Evolutionary conservation across 2,797 vertebrate species (phyloP), one percentile per base, ranked within the genome.

Genomic region (Phyllotis vaccarum): DNA sequence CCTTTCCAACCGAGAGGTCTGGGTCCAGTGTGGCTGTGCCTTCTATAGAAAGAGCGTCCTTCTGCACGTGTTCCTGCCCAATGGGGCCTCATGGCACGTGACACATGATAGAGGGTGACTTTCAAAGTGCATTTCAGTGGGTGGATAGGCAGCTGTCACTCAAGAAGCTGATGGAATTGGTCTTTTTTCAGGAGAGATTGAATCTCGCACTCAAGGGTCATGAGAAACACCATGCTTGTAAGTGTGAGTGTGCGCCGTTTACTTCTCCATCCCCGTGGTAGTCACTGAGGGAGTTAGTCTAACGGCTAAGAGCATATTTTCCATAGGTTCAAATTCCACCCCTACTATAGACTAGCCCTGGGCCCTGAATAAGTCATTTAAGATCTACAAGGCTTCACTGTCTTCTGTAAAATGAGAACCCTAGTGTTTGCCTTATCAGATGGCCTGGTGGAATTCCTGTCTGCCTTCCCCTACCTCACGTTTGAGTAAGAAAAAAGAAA

Each of bases 1-100:
- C 46, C 6, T 27, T 46, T 82, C 34, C 34, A 8, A 1, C 0
- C 54, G 27, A 34, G 52, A 78, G 27, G 34, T 16, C 2, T n/a
- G 34, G n/a, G 19, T 60, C n/a, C 22, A 22, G 52, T n/a, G 40
- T 22, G 16, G 27, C 21, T 54, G 29, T 17, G 70, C 6, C 9
- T 21, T 62, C n/a, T 34, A 2, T 6, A 0, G 46, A n/a, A n/a
- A n/a, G n/a, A 21, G 37, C 17, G 3, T 16, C 31, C 27, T 70
- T 31, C 40, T 2, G 1, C 0, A 0, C 11, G 49, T 1, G 11
- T 3, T 14, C 5, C 43, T 54, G 29, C 62, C 56, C 46, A 0
- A 5, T 8, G 64, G 52, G 27, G 27, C 34, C 14, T 21, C 17
- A 12, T 2, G 2, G 1, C 0, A 0, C 56, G 34, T 27, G 34